Conservation (phyloP, 1,140 invertebrate genomes). For the Mycetomoellerius zeteki region DNA sequence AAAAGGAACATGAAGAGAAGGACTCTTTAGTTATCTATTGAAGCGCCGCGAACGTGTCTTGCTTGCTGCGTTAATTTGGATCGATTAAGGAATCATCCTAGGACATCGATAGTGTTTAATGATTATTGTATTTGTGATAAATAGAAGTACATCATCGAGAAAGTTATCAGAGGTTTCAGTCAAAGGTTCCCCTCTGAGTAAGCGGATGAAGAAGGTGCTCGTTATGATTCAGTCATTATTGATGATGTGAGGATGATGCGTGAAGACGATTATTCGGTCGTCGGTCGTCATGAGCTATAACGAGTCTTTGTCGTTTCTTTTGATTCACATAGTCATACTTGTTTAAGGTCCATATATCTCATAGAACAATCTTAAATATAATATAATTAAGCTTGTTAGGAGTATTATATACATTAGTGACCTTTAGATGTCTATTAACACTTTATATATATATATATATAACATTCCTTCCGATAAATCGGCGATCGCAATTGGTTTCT, state of each 20-base stretch:
- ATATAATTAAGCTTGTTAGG: conserved; percentile 35
- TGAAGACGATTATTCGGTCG: conserved; percentile 48
- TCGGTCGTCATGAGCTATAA: conserved; percentile 40
- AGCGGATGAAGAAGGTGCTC: conserved; percentile 27
- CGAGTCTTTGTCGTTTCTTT: conserved; percentile 33
- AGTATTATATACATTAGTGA: conserved; percentile 46
- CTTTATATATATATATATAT: too few species aligned
- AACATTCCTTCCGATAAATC: neutral
- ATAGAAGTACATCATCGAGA: conserved; percentile 29
- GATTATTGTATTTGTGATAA: conserved; percentile 35
- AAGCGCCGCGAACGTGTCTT: conserved; percentile 44
- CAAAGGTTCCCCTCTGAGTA: conserved; percentile 36
- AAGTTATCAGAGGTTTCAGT: conserved; percentile 53
- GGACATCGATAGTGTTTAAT: conserved; percentile 51
- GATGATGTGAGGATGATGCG: conserved; percentile 8
- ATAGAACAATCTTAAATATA: conserved; percentile 39
- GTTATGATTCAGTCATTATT: conserved; percentile 57
- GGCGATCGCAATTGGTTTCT: conserved; percentile 1
- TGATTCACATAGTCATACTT: neutral
- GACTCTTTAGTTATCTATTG: conserved; percentile 33
- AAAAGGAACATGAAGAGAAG: conserved; percentile 50
- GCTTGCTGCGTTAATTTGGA: conserved; percentile 50
- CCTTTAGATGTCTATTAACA: neutral
- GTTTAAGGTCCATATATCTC: conserved; percentile 35
- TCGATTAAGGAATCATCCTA: conserved; percentile 32